Evolutionary conservation across 2,113 vertebrate species (phyloP), one percentile per base, ranked within the genome.

Genomic region (Halcyon senegalensis): DNA sequence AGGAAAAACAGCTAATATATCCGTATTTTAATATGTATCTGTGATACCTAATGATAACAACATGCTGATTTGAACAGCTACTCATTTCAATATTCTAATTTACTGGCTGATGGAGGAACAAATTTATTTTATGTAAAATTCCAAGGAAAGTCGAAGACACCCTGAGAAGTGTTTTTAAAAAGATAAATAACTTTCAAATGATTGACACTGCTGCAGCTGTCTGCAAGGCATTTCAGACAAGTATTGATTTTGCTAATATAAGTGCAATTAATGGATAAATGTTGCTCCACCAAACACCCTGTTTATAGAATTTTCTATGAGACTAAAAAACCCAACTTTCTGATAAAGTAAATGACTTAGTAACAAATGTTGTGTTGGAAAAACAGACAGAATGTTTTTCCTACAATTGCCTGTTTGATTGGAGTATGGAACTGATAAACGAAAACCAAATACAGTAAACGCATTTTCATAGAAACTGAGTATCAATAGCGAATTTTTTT

Each of bases 41-140:
- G 35, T 75, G 37, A 15, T 53, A 64, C 53, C 64, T 95, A 92
- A 89, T 75, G 87, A 85, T 94, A 95, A 84, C 84, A 91, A 85
- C 83, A 69, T 9, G 74, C 85, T 90, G 89, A 96, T 92, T 89
- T 81, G 72, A 96, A 64, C 39, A 89, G 79, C 90, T 76, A 66
- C 82, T 85, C 11, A 1, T 67, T 83, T 79, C 56, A 87, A 53
- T 91, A 73, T 90, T 94, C 79, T 94, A 67, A 94, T 93, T 91
- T 93, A 78, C 85, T 76, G 62, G 19, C 75, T 82, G 67, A 88
- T 69, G 46, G 84, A 93, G 92, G 86, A 13, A 81, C 43, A 85
- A 37, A 89, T 87, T 96, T 95, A 87, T 80, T 94, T 94, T 86
- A 96, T 91, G 80, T 56, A 91, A 89, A 95, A 94, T 87, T 87